Conservation (phyloP, 2,888 invertebrate genomes). For the Chymomyza procnemis region DNA sequence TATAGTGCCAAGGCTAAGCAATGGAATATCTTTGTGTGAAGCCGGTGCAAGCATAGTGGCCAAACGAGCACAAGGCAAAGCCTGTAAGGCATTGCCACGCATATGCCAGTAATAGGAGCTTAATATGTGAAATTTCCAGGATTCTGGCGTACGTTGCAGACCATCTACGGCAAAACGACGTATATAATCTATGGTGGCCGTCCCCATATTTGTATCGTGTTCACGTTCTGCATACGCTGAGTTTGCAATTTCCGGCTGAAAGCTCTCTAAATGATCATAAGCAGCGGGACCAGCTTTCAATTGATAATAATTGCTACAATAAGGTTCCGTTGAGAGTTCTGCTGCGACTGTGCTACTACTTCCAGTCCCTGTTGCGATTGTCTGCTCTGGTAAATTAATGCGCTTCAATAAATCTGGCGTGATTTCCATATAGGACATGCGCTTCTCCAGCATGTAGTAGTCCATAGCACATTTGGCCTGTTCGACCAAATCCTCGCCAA, state of each 20-base stretch:
- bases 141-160: constrained; percentile 65
- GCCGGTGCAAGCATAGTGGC: constrained; percentile 74
- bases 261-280: constrained; percentile 73
- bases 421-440: constrained; percentile 66
- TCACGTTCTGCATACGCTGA: constrained; percentile 70
- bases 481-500: constrained; percentile 75
- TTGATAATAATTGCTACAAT: constrained; percentile 57
- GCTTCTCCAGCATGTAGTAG: constrained; percentile 70
- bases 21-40: constrained; percentile 70
- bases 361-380: constrained; percentile 44
- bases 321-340: constrained; percentile 48
- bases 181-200: constrained; percentile 59
- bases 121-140: constrained; percentile 76
- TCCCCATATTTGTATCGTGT: constrained; percentile 57
- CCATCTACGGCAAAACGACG: constrained; percentile 64
- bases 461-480: constrained; percentile 76
- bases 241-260: constrained; percentile 54
- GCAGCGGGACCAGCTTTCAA: constrained; percentile 60
- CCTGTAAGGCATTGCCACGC: constrained; percentile 74
- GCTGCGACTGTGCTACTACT: constrained; percentile 4
- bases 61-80: constrained; percentile 75
- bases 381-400: constrained; percentile 66
- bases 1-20: constrained; percentile 76
- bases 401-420: constrained; percentile 73
- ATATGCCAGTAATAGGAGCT: constrained; percentile 78